A percentile compares a stretch with the other conserved stretches of the same genome.
Evolutionary conservation across 2,113 vertebrate genomes (phyloP).

Genomic region (Psittacus erithacus): DNA sequence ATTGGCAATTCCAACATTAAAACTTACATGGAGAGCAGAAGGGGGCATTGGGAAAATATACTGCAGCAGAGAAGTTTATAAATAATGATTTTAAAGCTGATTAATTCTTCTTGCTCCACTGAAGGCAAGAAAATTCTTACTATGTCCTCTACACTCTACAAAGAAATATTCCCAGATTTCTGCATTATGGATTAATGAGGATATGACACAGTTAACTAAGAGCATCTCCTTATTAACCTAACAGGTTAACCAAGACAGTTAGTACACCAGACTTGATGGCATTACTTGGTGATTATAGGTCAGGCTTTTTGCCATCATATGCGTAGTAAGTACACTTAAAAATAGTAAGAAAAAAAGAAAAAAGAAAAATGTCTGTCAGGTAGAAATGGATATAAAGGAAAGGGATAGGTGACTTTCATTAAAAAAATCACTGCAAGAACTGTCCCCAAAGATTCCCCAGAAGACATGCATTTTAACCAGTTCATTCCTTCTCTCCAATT

Average conservation of each 20-base stretch:
- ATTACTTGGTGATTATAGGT: conserved; percentile 7
- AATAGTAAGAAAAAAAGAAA: not conserved
- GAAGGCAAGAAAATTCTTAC: not conserved
- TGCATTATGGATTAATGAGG: not conserved
- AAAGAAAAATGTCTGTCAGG: not conserved
- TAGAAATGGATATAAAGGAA: not conserved
- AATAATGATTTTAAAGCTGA: not conserved
- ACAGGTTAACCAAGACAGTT: not conserved
- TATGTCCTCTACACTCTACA: not conserved
- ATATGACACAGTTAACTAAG: not conserved
- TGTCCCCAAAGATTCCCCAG: not conserved
- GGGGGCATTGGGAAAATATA: not conserved
- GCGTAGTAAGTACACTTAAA: not conserved
- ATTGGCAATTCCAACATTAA: not conserved
- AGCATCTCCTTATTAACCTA: not conserved
- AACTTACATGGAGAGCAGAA: not conserved
- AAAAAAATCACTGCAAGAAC: not conserved
- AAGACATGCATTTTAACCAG: not conserved
- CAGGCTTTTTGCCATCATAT: not conserved
- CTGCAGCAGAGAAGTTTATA: not conserved
- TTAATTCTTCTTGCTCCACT: not conserved
- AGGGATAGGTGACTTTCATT: not conserved
- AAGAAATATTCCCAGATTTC: not conserved
- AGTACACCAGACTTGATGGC: not conserved
- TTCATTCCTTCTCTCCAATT: not conserved